Conservation (phyloP, 2,113 vertebrate genomes). For the human (Homo sapiens) region DNA sequence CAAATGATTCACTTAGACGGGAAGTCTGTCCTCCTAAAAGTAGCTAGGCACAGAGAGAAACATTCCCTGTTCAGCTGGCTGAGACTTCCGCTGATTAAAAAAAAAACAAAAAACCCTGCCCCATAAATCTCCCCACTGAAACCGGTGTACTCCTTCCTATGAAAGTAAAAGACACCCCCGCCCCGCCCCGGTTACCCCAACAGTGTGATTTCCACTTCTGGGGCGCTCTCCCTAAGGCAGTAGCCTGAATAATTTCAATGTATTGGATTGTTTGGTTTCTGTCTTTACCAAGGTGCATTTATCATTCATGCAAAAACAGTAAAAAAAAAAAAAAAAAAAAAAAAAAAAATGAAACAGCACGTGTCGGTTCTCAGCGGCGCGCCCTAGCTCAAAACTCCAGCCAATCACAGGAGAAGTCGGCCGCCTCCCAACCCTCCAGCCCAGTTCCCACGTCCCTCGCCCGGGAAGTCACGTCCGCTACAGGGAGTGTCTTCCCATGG, state of each 20-base stretch:
- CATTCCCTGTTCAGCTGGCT: not conserved
- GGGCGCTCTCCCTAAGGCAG: not conserved
- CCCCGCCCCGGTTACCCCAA: not conserved
- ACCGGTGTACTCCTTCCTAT: not conserved
- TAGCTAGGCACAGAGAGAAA: not conserved
- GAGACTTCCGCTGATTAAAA: not conserved
- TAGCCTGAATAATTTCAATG: not conserved
- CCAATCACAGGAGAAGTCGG: not conserved
- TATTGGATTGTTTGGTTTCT: no score
- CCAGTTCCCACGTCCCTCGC: fast-evolving
- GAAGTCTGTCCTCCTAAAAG: not conserved
- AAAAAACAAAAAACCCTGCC: not conserved
- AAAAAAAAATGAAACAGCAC: no score
- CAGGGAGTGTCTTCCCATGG: not conserved
- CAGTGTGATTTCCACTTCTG: not conserved
- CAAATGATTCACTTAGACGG: no score
- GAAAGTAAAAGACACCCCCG: not conserved
- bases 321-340: fast-evolving
- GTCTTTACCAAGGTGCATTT: fast-evolving
- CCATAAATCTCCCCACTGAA: not conserved
- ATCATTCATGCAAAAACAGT: not conserved
- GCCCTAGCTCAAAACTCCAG: fast-evolving
- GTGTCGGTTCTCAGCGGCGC: fast-evolving
- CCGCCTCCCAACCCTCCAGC: not conserved
- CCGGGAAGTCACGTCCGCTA: not conserved